Evolutionary conservation across 2,113 vertebrate species (phyloP).

Genomic region (Furnarius figulus): DNA sequence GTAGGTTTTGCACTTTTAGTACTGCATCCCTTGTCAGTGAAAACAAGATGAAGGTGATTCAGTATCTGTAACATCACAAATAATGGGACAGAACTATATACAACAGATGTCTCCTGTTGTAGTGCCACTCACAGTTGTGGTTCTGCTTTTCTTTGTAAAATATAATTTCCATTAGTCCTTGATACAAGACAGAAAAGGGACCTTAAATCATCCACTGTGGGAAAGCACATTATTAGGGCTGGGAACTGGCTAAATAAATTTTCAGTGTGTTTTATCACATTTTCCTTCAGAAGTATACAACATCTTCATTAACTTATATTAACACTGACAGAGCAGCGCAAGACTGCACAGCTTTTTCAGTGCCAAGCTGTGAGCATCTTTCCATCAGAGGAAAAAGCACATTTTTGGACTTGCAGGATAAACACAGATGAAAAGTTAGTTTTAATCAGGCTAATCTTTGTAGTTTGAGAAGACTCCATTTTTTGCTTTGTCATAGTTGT

Average conservation of each 20-base stretch:
- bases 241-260: not conserved
- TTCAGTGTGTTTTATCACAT: not conserved
- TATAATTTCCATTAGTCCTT: not conserved
- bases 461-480: not conserved
- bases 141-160: not conserved
- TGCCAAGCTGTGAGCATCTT: not conserved
- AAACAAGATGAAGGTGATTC: not conserved
- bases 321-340: not conserved
- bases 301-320: not conserved
- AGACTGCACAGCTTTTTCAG: not conserved
- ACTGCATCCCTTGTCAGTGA: not conserved
- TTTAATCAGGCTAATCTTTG: not conserved
- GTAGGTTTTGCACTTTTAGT: not conserved
- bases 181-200: not conserved
- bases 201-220: not conserved
- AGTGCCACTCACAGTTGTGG: not conserved
- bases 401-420: not conserved
- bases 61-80: not conserved
- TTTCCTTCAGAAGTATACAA: not conserved
- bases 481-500: not conserved
- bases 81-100: not conserved
- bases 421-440: not conserved
- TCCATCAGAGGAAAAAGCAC: not conserved
- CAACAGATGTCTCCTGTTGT: fast-evolving
- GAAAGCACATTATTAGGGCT: not conserved